These are phyloP conservation scores for Thamnophis sirtalis DNA, from an alignment of 2,113 vertebrate species.

Conservation along the genomic window DNA sequence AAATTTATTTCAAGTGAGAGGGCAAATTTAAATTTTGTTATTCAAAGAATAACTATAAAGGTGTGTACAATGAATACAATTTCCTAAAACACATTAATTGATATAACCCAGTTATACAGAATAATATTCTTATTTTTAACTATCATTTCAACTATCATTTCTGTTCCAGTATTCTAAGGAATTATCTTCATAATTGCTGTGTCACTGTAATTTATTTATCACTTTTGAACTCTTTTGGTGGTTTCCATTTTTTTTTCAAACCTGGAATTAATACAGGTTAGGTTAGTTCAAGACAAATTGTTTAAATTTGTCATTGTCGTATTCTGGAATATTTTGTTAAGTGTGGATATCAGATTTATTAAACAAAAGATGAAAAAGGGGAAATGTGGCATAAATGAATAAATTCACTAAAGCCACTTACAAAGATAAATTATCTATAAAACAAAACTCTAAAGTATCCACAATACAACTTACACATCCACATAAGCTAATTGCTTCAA, in stretches of 20 bases:
- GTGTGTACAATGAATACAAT: background rate
- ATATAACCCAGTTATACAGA: background rate
- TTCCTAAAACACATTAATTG: background rate
- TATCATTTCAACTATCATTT: background rate
- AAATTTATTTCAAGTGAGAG: background rate
- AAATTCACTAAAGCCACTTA: background rate
- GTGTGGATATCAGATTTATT: background rate
- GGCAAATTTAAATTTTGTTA: background rate
- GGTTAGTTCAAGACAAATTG: background rate
- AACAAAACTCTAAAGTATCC: background rate
- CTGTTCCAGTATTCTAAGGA: background rate
- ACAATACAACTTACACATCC: background rate
- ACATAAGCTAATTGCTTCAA: background rate
- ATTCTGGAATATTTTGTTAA: background rate
- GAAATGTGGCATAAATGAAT: background rate
- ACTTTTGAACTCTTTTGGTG: background rate
- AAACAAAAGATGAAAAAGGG: background rate
- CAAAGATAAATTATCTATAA: background rate
- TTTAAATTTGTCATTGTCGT: background rate
- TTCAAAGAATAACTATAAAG: background rate
- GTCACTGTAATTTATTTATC: background rate
- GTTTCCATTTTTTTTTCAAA: background rate
- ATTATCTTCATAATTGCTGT: background rate
- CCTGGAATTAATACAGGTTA: background rate
- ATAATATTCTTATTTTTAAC: background rate